Evolutionary conservation across 2,797 vertebrate genomes (phyloP), one percentile per base, ranked within the genome.

Genomic region (Squalus acanthias): DNA sequence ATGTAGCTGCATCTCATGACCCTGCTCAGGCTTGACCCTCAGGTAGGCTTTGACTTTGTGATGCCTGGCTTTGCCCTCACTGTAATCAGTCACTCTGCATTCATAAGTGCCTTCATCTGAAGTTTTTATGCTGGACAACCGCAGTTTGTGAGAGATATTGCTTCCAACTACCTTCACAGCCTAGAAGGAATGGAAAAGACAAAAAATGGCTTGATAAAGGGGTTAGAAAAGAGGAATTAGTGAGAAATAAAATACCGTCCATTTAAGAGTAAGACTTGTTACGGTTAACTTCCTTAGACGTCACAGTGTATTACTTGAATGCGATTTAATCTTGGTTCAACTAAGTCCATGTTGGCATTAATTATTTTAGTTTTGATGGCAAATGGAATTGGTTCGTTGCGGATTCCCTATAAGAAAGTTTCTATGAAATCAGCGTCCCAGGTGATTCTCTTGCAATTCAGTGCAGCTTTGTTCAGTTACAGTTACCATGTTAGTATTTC

Each of bases 91-190:
- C 97, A 99, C 99, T 0, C 98, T 98, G 96, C 99, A 99, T 97
- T 99, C 99, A 2, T 99, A 99, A 0, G 98, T 99, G 96, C 99
- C 99, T 97, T 99, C 98, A 13, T 99, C 99, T 1, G 99, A 97
- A 9, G 98, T 98, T 97, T 99, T 99, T 97, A 99, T 98, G 72
- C 98, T 98, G 93, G 99, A 99, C 96, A 99, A 98, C 87, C 99
- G 98, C 96, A 99, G 98, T 97, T 99, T 99, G 98, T 99, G 99
- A 72, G 99, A 99, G 97, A 99, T 99, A 98, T 99, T 99, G 98
- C 99, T 99, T 97, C 99, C 99, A 0, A 98, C 99, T 96, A 99
- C 99, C 97, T 99, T 99, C 96, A 99, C 99, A 97, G 99, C 99
- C 99, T 99, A 91, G 24, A 91, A 17, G 24, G 82, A 69, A 63